Evolutionary conservation across 1,140 invertebrate species (phyloP), one percentile per base, ranked within the genome.

Genomic region (Papilio polyxenes): DNA sequence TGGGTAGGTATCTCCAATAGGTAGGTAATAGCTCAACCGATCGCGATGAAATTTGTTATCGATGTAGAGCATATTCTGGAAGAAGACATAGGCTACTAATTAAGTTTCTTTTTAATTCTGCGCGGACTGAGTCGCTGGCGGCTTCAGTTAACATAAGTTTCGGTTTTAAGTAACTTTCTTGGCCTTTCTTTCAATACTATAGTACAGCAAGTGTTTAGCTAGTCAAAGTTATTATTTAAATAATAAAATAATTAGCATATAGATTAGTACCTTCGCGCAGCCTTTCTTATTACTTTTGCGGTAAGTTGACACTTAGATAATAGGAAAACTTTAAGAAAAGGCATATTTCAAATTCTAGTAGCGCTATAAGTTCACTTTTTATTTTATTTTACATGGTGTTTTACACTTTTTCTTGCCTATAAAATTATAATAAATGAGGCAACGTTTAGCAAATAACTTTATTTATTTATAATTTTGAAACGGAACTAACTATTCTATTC

Each of bases 221-320:
- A 59, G n/a, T 17, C n/a, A 59, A 59, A 59, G n/a, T 20, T 59
- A 20, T 59, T 59, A n/a, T 59, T 20, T 17, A 59, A 59, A 59
- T 59, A 59, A 59, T 59, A 59, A 59, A 59, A 59, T 59, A 59
- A 59, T 59, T 59, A 59, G 56, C 56, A 59, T 59, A 59, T 59
- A 59, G 56, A 59, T 59, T 59, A 59, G 56, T 59, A 59, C n/a
- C n/a, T 59, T 59, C 7, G 56, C 56, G 56, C 56, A 59, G 56
- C 17, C 17, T 59, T 59, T 17, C 56, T 59, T 59, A 59, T 59
- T 59, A 20, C 56, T 59, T 59, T 59, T 59, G 56, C 56, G 56
- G 56, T 59, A 59, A 59, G 56, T 59, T 59, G 56, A 59, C 56
- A 59, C 56, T 59, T 20, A 59, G 56, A 59, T 59, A 59, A 59